Base-by-base conservation (phyloP, 2,113 vertebrate species). In the Coregonus clupeaformis region DNA sequence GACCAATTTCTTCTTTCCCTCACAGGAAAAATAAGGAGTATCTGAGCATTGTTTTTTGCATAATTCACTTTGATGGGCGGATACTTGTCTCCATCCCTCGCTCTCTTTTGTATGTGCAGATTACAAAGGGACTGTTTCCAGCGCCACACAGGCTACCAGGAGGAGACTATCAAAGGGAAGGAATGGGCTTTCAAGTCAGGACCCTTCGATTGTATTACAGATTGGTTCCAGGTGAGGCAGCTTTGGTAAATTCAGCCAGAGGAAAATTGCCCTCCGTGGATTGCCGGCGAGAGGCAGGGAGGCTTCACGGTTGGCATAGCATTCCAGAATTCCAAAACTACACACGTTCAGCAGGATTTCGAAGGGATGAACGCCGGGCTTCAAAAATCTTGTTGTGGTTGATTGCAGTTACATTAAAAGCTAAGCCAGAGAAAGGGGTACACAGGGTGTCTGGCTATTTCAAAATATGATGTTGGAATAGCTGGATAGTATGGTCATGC, bases 171-270 rank as follows among this genome's bases (percentile, higher is more conserved):
- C 93, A 94, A 94, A 95, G 90, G 69, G 84, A 91, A 87, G 82
- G 88, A 89, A 88, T 89, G 85, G 90, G 91, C 92, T 95, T 95
- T 95, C 93, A 87, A 30, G 92, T 93, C 87, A 90, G 93, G 92
- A 92, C 92, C 91, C 91, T 92, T 93, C 91, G 91, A 91, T 91
- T 91, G 82, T 92, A 88, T 94, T 93, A 93, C 79, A 93, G 91
- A 95, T 94, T 94, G 90, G 89, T 97, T 96, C 94, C 93, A 96
- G 94, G 94, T 94, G 93, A 94, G 87, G 90, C 88, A 88, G 93
- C 93, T 94, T 94, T 92, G 85, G 86, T 85, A 91, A 90, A 85
- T 90, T 92, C 91, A 89, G 91, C 89, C 79, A 80, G 90, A 92
- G 91, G 92, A 93, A 93, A 93, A 93, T 93, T 93, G 89, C 91